Base-by-base conservation (phyloP, 1,140 invertebrate genomes). In the Callitettix versicolor region DNA sequence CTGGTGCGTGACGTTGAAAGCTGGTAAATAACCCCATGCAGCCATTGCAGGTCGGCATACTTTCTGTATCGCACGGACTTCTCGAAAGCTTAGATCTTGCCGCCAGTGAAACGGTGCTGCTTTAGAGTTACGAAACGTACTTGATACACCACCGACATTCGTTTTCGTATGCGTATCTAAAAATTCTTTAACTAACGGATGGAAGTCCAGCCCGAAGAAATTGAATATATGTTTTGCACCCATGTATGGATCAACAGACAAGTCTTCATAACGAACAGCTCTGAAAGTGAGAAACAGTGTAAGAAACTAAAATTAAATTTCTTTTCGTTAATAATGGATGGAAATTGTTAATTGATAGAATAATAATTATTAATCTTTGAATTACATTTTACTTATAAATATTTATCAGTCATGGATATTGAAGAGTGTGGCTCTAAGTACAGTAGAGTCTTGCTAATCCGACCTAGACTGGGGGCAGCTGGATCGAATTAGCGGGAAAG, bases 61-160 rank as follows among this genome's bases (percentile, higher is more conserved):
- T 58, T 64, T 62, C 67, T 81, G 77, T 61, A 85, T 81, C 57
- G 76, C 72, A n/a, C 78, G 73, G 20, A 88, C 80, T 67, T 85
- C 82, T 9, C 79, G 74, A 49, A 76, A 81, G 5, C 40, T 63
- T 26, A 91, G 72, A 62, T 88, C 84, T 41, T 74, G 78, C 58
- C 81, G 82, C 89, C 89, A 92, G 65, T 86, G 85, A 67, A 89
- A 91, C 55, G 88, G 87, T 49, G 86, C 83, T 20, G 77, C 79
- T 65, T 85, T 85, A 5, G 88, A 89, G 67, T 91, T 81, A 18
- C 88, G 75, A 67, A 83, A 88, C 5, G 88, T 92, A 62, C 86
- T 89, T 33, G 85, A 89, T 12, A 88, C 84, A 15, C 85, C 86
- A 12, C 84, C 87, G 4, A 81, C 78, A 60, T 91, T 80, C 38